Evolutionary conservation across 1,140 invertebrate species (phyloP).

Genomic region (Euglossa dilemma): DNA sequence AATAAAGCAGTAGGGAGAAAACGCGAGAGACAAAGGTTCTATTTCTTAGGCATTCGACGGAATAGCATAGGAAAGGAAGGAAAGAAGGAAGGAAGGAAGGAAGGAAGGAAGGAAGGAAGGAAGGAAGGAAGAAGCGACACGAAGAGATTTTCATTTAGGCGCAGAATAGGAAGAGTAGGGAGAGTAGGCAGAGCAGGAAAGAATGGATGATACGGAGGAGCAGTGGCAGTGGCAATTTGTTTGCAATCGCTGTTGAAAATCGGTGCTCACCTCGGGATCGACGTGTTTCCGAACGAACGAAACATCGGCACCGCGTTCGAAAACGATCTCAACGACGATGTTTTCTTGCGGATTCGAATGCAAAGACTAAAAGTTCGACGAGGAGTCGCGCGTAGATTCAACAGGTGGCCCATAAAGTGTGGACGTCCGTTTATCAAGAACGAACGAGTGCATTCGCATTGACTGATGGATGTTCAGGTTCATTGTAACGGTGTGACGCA

Average conservation of each 20-base stretch:
- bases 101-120: too few species aligned
- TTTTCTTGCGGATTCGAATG: conserved; percentile 65
- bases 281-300: background rate
- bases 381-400: conserved; percentile 73
- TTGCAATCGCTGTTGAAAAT: background rate
- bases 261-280: background rate
- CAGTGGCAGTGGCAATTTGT: background rate
- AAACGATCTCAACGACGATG: conserved; percentile 45
- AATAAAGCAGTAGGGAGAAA: too few species aligned
- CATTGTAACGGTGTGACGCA: conserved; percentile 65
- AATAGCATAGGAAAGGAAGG: too few species aligned
- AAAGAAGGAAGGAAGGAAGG: too few species aligned
- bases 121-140: too few species aligned
- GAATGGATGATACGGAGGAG: background rate
- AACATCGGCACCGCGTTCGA: conserved; percentile 10
- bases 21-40: too few species aligned
- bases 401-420: conserved; percentile 78
- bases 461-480: conserved; percentile 75
- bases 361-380: conserved; percentile 74
- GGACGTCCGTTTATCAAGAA: conserved; percentile 79
- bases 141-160: too few species aligned
- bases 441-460: conserved; percentile 78
- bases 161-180: too few species aligned
- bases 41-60: background rate
- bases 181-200: background rate